These are phyloP conservation scores for Acrobasis suavella DNA, from an alignment of 2,888 invertebrate genomes.

Conservation along the genomic window DNA sequence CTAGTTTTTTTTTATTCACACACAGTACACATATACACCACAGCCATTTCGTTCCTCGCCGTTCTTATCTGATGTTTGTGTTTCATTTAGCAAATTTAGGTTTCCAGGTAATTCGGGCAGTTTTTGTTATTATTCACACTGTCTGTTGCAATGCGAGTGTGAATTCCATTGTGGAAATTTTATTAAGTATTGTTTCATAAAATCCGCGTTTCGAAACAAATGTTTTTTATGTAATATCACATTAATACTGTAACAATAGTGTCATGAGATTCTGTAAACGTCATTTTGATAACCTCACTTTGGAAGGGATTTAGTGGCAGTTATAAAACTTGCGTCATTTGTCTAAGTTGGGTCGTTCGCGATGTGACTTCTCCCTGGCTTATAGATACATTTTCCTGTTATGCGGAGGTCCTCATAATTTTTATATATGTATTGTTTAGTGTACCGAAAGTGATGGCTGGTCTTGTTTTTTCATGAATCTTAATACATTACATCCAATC, in stretches of 20 bases:
- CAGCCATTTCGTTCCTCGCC: conserved; percentile 36
- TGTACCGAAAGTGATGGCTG: conserved; percentile 13
- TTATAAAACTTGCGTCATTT: conserved; percentile 22
- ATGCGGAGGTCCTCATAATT: conserved; percentile 16
- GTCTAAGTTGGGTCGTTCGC: conserved; percentile 18
- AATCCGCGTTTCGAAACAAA: conserved; percentile 39
- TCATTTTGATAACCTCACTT: conserved; percentile 14
- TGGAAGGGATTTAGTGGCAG: conserved; percentile 16
- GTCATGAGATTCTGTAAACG: conserved; percentile 21
- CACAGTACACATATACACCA: conserved; percentile 36
- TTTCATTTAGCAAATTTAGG: conserved; percentile 42
- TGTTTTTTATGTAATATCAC: conserved; percentile 40
- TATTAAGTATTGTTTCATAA: conserved; percentile 31
- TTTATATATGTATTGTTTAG: conserved; percentile 12
- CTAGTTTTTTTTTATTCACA: conserved; percentile 45
- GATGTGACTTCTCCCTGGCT: neutral
- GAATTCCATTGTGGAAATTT: conserved; percentile 49
- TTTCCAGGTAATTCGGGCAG: conserved; percentile 50
- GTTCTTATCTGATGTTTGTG: conserved; percentile 35
- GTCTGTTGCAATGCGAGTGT: conserved; percentile 61
- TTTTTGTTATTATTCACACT: conserved; percentile 36
- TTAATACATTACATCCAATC: conserved; percentile 8
- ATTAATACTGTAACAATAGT: conserved; percentile 24
- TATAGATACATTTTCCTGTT: conserved; percentile 18
- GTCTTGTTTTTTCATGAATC: conserved; percentile 20